Evolutionary conservation across 2,113 vertebrate species (phyloP).

Genomic region (Anoplopoma fimbria): DNA sequence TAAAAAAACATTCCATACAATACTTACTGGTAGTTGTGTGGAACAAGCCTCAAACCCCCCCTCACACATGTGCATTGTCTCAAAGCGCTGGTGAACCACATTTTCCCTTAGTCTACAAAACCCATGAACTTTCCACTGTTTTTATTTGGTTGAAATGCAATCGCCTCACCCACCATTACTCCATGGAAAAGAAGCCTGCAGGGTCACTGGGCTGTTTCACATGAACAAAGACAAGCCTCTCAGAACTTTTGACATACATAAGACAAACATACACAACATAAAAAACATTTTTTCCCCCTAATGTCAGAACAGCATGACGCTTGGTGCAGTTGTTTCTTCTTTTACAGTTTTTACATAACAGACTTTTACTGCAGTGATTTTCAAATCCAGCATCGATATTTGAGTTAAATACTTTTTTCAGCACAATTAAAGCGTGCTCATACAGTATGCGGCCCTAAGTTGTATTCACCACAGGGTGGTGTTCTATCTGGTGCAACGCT

Average conservation of each 20-base stretch:
- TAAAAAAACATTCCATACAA: background rate
- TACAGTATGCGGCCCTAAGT: background rate
- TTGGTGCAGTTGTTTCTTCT: background rate
- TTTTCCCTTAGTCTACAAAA: conserved; percentile 64
- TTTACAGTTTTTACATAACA: too few relatives aligned
- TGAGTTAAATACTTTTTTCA: background rate
- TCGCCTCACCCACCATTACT: conserved; percentile 35
- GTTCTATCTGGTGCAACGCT: conserved; percentile 5
- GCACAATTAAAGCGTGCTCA: background rate
- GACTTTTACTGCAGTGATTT: background rate
- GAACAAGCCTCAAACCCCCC: background rate
- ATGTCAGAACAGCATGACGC: background rate
- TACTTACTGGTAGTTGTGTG: background rate
- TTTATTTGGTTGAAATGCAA: conserved; percentile 49
- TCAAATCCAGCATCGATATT: background rate
- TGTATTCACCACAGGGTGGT: conserved; percentile 57
- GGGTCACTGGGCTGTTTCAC: conserved; percentile 13
- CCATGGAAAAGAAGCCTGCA: conserved; percentile 51
- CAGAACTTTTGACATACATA: background rate
- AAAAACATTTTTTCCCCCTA: background rate
- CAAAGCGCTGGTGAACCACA: conserved; percentile 51
- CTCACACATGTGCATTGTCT: conserved; percentile 31
- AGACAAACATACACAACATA: background rate
- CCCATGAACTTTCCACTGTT: conserved; percentile 63
- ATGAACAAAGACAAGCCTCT: conserved; percentile 1